Evolutionary conservation across 2,797 vertebrate genomes (phyloP).

Genomic region (Acanthurus tractus): DNA sequence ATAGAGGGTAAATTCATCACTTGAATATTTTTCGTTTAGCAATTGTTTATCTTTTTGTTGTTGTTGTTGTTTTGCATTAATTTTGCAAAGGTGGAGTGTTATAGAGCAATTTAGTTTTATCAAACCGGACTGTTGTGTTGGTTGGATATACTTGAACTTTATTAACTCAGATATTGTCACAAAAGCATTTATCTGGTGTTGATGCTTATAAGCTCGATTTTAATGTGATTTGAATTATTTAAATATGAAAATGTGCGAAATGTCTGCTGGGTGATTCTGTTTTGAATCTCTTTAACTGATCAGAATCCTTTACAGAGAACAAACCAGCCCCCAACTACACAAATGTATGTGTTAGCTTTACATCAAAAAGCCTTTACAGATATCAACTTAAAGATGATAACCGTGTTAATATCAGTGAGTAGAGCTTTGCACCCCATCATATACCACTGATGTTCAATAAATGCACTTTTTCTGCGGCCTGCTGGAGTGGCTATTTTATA

Average conservation of each 20-base stretch:
- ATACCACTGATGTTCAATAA: background rate
- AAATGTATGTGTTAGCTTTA: too few species aligned
- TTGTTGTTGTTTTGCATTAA: too few species aligned
- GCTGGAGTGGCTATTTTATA: constrained; percentile 2
- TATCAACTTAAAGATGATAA: background rate
- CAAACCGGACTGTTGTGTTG: too few species aligned
- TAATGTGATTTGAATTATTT: too few species aligned
- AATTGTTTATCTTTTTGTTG: too few species aligned
- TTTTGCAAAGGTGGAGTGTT: too few species aligned
- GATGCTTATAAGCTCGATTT: background rate
- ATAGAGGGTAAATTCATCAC: background rate
- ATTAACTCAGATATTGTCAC: background rate
- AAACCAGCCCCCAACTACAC: background rate
- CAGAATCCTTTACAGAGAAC: background rate
- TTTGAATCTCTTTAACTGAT: background rate
- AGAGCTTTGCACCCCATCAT: background rate
- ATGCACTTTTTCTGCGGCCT: background rate
- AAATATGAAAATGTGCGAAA: background rate
- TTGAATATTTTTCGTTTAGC: background rate
- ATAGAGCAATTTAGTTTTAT: too few species aligned
- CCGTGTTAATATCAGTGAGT: background rate
- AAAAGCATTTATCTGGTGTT: background rate
- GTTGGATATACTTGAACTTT: too few species aligned
- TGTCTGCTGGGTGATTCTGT: background rate
- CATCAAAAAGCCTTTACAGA: too few species aligned